Evolutionary conservation across 1,140 invertebrate species (phyloP).

Genomic region (Caenorhabditis briggsae): DNA sequence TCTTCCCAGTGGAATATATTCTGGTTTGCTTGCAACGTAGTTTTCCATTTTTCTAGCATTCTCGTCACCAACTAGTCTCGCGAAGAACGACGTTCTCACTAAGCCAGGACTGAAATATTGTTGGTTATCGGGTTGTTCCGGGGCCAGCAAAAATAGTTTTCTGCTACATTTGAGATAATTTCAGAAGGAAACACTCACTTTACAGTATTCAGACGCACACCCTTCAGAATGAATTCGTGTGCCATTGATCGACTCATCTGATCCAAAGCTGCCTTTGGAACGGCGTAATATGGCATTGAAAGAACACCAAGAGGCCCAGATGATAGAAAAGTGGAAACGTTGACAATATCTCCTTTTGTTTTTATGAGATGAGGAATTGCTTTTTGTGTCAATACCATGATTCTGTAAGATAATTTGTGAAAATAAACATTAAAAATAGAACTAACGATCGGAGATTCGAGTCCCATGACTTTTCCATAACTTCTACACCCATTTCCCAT

Average conservation of each 20-base stretch:
- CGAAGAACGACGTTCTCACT: not conserved
- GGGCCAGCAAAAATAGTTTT: too few relatives aligned
- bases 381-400: not conserved
- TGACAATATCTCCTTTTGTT: constrained; percentile 12
- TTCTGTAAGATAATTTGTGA: not conserved
- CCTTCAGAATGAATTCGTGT: not conserved
- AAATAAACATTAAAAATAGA: not conserved
- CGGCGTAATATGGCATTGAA: constrained; percentile 20
- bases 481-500: constrained; percentile 9
- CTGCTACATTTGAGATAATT: too few relatives aligned
- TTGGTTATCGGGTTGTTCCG: too few relatives aligned
- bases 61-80: not conserved
- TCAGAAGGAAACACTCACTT: not conserved
- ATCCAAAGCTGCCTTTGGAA: constrained; percentile 6
- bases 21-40: not conserved
- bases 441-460: not conserved
- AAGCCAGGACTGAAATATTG: not conserved
- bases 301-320: constrained; percentile 2
- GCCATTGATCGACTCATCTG: constrained; percentile 15
- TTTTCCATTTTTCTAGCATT: constrained; percentile 24
- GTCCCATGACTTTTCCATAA: constrained; percentile 13
- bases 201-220: not conserved
- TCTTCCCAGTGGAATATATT: constrained; percentile 23
- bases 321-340: constrained; percentile 3
- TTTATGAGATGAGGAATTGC: constrained; percentile 1